Percentiles rank a stretch among this genome's conserved stretches.
These are phyloP conservation scores for Gastrophryne carolinensis DNA, from an alignment of 2,797 vertebrate genomes.

Conservation along the genomic window DNA sequence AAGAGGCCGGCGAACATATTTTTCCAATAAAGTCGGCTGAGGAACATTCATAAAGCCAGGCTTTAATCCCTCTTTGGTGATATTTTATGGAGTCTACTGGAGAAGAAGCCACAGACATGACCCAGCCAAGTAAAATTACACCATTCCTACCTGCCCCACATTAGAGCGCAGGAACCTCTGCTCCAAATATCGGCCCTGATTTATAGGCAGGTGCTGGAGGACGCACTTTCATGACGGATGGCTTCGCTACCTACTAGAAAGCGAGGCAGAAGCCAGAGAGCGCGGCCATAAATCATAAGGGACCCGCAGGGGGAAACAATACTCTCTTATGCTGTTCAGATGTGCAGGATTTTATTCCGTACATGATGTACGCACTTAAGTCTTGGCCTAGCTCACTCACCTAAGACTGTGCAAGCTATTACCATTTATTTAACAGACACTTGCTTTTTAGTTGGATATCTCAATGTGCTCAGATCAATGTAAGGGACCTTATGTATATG, in stretches of 20 bases:
- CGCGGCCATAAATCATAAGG: constrained; percentile 5
- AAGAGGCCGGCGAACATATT: constrained; percentile 1
- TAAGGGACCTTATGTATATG: too few relatives aligned
- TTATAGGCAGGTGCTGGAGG: constrained; percentile 26
- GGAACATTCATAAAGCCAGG: not conserved
- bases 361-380: not conserved
- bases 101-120: constrained; percentile 41
- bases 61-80: constrained; percentile 32
- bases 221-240: not conserved
- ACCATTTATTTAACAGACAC: not conserved
- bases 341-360: constrained; percentile 1
- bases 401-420: not conserved
- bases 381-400: not conserved
- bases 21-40: constrained; percentile 21
- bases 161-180: constrained; percentile 19
- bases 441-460: too few relatives aligned
- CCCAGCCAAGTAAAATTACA: constrained; percentile 22
- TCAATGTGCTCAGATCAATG: too few relatives aligned
- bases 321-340: constrained; percentile 18
- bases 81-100: constrained; percentile 41
- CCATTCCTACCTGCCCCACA: constrained; percentile 21
- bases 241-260: constrained; percentile 21
- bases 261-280: not conserved
- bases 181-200: constrained; percentile 16
- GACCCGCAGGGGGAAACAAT: constrained; percentile 1